Evolutionary conservation across 2,113 vertebrate species (phyloP).

Genomic region (Ptychochromis oligacanthus): DNA sequence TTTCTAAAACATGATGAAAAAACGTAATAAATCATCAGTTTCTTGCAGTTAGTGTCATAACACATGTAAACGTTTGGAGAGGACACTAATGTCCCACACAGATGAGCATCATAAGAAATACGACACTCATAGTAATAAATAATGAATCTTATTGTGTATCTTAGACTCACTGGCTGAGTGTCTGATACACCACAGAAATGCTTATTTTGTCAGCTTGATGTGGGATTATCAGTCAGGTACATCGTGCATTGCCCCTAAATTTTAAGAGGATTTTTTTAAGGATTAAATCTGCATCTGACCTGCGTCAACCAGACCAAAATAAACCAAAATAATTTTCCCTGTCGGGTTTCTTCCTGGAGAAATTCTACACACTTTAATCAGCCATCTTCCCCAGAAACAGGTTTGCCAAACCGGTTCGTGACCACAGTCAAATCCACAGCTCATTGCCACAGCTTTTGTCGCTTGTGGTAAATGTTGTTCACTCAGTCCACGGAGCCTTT

Average conservation of each 20-base stretch:
- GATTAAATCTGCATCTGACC: no score
- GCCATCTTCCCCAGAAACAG: not conserved
- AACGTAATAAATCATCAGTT: no score
- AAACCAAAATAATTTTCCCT: not conserved
- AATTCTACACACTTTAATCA: accelerated
- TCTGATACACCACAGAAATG: no score
- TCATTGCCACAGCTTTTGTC: not conserved
- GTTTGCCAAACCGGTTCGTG: not conserved
- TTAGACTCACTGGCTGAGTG: no score
- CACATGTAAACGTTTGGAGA: not conserved
- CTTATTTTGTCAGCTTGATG: no score
- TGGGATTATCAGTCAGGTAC: no score
- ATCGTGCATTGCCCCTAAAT: no score
- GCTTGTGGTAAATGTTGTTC: not conserved
- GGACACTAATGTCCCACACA: not conserved
- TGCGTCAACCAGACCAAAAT: no score
- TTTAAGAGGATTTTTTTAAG: no score
- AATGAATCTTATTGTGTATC: no score
- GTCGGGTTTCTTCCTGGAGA: not conserved
- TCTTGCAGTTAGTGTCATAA: not conserved
- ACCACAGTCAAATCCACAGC: not conserved
- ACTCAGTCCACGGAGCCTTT: not conserved
- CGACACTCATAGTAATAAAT: not conserved
- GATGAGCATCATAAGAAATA: not conserved
- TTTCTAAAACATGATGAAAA: no score